Conservation (phyloP, 2,797 vertebrate genomes). For the Sebastes aleutianus region DNA sequence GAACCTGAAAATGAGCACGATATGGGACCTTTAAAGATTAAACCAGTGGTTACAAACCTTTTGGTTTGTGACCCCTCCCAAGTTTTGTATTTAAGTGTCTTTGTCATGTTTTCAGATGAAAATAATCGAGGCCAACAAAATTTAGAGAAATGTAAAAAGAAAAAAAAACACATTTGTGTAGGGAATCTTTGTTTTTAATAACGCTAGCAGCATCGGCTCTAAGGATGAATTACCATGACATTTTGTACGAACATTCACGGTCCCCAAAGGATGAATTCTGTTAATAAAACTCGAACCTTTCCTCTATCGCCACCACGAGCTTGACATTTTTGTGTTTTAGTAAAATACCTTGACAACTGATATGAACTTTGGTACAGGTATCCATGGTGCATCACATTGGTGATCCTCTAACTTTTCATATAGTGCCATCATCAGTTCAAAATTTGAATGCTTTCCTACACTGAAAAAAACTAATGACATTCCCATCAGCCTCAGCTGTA, state of each 20-base stretch:
- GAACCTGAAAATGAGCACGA: no score
- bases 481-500: no score
- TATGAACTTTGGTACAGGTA: background rate
- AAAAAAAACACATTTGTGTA: background rate
- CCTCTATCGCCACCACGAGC: background rate
- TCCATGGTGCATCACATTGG: background rate
- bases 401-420: background rate
- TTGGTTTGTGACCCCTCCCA: no score
- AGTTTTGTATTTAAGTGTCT: background rate
- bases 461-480: no score
- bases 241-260: background rate
- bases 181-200: background rate
- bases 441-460: no score
- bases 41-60: background rate
- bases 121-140: background rate
- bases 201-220: background rate
- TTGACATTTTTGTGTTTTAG: no score
- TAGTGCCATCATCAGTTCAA: no score
- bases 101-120: background rate
- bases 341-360: background rate
- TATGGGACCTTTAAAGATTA: background rate
- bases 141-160: no score
- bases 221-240: background rate
- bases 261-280: background rate
- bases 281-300: background rate